Conservation (phyloP, 2,113 vertebrate species). For the Prietella phreatophila region DNA sequence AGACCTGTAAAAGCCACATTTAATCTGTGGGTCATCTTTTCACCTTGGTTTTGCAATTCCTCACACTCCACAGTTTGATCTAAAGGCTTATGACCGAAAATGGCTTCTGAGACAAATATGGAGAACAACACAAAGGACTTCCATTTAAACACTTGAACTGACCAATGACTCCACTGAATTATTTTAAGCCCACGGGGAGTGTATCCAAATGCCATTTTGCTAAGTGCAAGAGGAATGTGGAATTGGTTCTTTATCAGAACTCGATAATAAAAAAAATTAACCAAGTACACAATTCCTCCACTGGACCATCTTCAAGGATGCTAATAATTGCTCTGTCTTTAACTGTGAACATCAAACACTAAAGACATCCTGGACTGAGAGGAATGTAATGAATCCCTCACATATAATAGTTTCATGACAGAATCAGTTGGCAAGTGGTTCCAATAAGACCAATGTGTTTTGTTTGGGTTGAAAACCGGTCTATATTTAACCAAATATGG, state of each 20-base stretch:
- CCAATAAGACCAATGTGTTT: not conserved
- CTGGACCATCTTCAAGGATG: constrained; percentile 23
- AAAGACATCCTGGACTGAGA: not conserved
- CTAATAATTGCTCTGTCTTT: not conserved
- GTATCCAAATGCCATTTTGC: constrained; percentile 8
- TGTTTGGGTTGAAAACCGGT: not conserved
- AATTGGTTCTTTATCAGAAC: constrained; percentile 8
- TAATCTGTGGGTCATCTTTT: too few relatives aligned
- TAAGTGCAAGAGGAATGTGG: not conserved
- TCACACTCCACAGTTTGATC: not conserved
- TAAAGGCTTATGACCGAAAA: not conserved
- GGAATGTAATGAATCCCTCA: not conserved
- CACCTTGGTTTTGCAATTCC: not conserved
- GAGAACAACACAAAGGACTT: not conserved
- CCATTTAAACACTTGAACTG: constrained; percentile 19
- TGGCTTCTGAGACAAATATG: not conserved
- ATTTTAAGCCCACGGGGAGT: not conserved
- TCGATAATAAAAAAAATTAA: constrained; percentile 25
- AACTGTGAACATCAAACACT: not conserved
- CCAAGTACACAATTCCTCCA: constrained; percentile 16
- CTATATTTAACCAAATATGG: not conserved
- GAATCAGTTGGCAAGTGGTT: not conserved
- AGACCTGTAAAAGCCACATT: too few relatives aligned
- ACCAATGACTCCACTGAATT: not conserved
- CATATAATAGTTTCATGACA: not conserved